These are phyloP conservation scores for Paramormyrops kingsleyae DNA, from an alignment of 2,113 vertebrate species.

Conservation along the genomic window DNA sequence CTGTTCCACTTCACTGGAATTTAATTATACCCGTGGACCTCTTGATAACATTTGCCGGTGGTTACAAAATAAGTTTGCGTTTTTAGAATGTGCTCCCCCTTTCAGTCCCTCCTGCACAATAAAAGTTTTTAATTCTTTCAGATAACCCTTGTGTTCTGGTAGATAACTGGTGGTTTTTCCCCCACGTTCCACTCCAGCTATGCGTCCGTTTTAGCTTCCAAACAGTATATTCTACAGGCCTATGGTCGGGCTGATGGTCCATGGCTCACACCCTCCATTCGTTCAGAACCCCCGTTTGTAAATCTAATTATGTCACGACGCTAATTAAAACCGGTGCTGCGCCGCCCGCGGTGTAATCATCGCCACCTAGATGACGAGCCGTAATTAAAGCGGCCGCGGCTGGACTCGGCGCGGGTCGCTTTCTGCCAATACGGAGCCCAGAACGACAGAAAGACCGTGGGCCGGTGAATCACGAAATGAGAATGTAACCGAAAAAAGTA, in stretches of 20 bases:
- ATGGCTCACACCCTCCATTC: not conserved
- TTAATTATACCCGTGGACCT: not conserved
- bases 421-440: not conserved
- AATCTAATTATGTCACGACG: not conserved
- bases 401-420: too few relatives aligned
- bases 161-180: not conserved
- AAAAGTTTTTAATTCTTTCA: slow-evolving; percentile 31
- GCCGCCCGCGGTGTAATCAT: not conserved
- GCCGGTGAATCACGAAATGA: slow-evolving; percentile 46
- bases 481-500: slow-evolving; percentile 26
- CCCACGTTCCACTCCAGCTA: not conserved
- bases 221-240: not conserved
- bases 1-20: not conserved
- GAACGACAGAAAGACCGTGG: slow-evolving; percentile 32
- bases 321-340: not conserved
- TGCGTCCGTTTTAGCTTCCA: too few relatives aligned
- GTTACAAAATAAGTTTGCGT: not conserved
- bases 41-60: not conserved
- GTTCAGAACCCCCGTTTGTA: not conserved
- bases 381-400: not conserved
- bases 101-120: slow-evolving; percentile 33
- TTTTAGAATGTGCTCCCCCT: not conserved
- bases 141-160: not conserved
- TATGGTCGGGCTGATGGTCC: not conserved
- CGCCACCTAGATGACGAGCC: not conserved